Percentiles rank a stretch among this genome's conserved stretches.
Conservation (phyloP, 2,888 invertebrate genomes). For the Dasysyrphus tricinctus region DNA sequence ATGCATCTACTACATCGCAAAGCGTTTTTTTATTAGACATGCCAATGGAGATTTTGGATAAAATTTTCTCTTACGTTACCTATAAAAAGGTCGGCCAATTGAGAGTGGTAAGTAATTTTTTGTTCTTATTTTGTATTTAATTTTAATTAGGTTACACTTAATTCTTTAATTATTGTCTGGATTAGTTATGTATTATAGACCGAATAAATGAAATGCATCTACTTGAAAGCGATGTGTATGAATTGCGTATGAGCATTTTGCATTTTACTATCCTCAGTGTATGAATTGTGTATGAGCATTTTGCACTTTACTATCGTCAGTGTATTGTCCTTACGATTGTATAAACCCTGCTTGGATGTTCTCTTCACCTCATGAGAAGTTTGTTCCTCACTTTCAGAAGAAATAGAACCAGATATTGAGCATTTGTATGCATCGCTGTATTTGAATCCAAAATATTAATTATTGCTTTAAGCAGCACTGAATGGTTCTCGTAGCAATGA, state of each 20-base stretch:
- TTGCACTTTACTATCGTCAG: background rate
- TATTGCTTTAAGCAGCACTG: constrained; percentile 39
- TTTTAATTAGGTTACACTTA: background rate
- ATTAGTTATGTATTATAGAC: background rate
- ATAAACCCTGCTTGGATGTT: background rate
- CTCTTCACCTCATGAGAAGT: background rate
- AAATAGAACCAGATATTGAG: too few relatives aligned
- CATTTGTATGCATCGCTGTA: constrained; percentile 27
- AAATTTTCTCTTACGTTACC: constrained; percentile 89
- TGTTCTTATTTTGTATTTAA: background rate
- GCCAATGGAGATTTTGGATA: constrained; percentile 91
- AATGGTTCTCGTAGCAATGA: background rate
- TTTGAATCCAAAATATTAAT: constrained; percentile 56
- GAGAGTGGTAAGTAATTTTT: constrained; percentile 88
- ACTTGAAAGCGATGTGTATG: background rate
- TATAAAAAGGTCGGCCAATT: constrained; percentile 91
- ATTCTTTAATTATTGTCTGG: background rate
- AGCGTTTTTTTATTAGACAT: constrained; percentile 86
- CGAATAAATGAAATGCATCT: background rate
- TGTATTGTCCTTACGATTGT: background rate
- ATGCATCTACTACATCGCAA: constrained; percentile 35
- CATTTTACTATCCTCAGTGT: too few relatives aligned
- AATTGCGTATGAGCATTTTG: background rate
- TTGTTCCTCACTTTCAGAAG: background rate
- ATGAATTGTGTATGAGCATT: too few relatives aligned